Conservation (phyloP, 2,888 invertebrate genomes). For the Meiosimyza decipiens region DNA sequence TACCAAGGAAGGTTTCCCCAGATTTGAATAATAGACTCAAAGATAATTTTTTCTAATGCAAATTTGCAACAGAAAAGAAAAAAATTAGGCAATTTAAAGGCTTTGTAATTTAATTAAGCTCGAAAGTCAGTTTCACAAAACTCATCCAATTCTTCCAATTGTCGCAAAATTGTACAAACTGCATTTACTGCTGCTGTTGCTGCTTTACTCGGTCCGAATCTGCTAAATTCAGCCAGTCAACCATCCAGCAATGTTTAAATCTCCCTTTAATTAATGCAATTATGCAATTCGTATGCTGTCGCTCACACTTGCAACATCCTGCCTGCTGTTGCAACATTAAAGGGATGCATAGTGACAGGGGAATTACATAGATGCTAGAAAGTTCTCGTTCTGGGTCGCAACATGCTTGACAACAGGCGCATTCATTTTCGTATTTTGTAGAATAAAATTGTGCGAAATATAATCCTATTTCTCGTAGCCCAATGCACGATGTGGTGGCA, state of each 20-base stretch:
- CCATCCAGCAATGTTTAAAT: slow-evolving; percentile 5
- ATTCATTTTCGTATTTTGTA: slow-evolving; percentile 2
- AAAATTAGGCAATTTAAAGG: no score
- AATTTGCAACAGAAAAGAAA: no score
- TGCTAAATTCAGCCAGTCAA: no score
- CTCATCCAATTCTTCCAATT: slow-evolving; percentile 1
- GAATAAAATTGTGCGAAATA: slow-evolving; percentile 27
- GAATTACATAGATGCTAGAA: background rate
- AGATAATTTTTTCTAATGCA: no score
- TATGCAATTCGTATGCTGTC: slow-evolving; percentile 15
- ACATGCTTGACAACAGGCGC: background rate
- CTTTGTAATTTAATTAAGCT: no score
- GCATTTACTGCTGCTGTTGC: background rate
- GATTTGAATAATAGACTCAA: no score
- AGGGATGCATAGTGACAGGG: slow-evolving; percentile 1
- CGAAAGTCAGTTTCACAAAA: background rate
- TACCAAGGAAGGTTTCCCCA: no score
- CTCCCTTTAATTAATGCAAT: slow-evolving; percentile 28
- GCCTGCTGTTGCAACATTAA: background rate
- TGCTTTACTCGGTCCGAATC: background rate
- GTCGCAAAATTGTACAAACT: background rate
- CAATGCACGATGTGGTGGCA: background rate
- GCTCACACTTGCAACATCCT: background rate
- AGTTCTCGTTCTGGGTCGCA: background rate
- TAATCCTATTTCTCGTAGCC: slow-evolving; percentile 9